phyloP scores from a whole-genome alignment of 1,140 invertebrate species.

The Psix sp. region DNA sequence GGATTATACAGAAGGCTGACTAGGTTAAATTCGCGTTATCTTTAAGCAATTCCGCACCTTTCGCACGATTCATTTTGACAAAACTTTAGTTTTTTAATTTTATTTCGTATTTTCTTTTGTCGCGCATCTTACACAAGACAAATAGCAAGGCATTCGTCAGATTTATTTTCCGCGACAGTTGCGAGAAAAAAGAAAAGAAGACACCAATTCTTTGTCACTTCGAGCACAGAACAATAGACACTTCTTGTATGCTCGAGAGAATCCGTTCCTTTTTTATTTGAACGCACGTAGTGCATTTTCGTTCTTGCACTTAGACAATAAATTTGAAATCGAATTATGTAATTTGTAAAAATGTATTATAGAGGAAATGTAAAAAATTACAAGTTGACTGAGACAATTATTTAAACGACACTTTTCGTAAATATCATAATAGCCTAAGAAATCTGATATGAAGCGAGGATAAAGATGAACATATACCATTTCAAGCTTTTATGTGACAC shows the following conservation, averaged over 20 bases:
- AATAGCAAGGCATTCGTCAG: slow-evolving; percentile 17
- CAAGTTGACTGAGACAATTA: slow-evolving; percentile 25
- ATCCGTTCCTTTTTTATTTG: slow-evolving; percentile 26
- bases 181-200: slow-evolving; percentile 23
- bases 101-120: slow-evolving; percentile 27
- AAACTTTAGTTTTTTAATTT: slow-evolving; percentile 36
- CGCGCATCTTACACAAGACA: slow-evolving; percentile 2
- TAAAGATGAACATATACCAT: no score
- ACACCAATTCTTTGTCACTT: slow-evolving; percentile 1
- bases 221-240: not conserved
- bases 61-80: slow-evolving; percentile 54
- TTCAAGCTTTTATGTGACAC: no score
- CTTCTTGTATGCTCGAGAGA: not conserved
- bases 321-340: slow-evolving; percentile 24
- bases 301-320: slow-evolving; percentile 18
- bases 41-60: slow-evolving; percentile 59
- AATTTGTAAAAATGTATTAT: slow-evolving; percentile 59
- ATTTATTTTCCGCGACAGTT: slow-evolving; percentile 1
- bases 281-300: slow-evolving; percentile 7
- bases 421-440: slow-evolving; percentile 42
- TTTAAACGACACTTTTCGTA: slow-evolving; percentile 41
- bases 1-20: slow-evolving; percentile 77
- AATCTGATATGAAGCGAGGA: no score
- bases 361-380: slow-evolving; percentile 50
- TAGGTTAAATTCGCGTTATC: slow-evolving; percentile 72